A percentile compares a stretch with the other conserved stretches of the same genome.
These are phyloP conservation scores for Petrocephalus zakoni DNA, from an alignment of 2,113 vertebrate genomes.

Conservation along the genomic window DNA sequence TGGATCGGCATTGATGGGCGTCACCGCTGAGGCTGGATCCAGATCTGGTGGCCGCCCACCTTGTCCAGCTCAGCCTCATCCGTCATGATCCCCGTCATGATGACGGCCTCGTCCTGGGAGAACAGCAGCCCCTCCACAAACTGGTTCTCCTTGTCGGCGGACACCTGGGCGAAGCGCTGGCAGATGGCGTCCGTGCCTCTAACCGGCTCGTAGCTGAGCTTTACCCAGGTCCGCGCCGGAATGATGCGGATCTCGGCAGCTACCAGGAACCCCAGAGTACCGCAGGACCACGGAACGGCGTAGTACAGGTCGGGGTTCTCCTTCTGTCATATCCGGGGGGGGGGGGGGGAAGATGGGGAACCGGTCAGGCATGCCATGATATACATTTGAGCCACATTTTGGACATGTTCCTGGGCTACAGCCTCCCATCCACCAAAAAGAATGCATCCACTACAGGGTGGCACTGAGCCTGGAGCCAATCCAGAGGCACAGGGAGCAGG, in stretches of 20 bases:
- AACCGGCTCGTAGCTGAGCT: constrained; percentile 76
- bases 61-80: constrained; percentile 75
- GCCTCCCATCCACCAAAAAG: neutral
- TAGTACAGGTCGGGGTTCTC: constrained; percentile 96
- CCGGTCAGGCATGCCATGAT: neutral
- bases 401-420: neutral
- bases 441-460: neutral
- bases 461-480: neutral
- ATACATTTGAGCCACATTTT: neutral
- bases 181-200: constrained; percentile 81
- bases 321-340: constrained; percentile 57
- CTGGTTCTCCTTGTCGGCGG: constrained; percentile 73
- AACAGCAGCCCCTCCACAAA: constrained; percentile 93
- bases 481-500: neutral
- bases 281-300: constrained; percentile 95
- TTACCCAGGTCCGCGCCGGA: constrained; percentile 81
- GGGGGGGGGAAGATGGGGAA: neutral
- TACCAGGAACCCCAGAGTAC: constrained; percentile 94
- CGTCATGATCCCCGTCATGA: constrained; percentile 90
- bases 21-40: neutral
- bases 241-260: constrained; percentile 92
- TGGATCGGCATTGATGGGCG: neutral
- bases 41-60: constrained; percentile 51
- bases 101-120: constrained; percentile 79
- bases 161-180: constrained; percentile 73